Evolutionary conservation across 2,888 invertebrate species (phyloP).

Genomic region (Thumatha senex): DNA sequence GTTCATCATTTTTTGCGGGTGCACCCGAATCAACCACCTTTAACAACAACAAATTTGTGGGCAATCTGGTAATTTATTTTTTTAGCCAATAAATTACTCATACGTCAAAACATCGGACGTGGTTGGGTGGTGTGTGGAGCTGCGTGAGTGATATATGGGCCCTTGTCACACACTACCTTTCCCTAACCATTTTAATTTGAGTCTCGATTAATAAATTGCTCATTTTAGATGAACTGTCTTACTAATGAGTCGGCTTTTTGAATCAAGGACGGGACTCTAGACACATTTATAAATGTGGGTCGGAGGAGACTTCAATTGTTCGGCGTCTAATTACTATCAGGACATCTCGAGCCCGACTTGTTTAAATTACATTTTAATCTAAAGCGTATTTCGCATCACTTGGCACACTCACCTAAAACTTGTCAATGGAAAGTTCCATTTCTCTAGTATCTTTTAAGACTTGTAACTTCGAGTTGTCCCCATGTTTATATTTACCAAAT

Average conservation of each 20-base stretch:
- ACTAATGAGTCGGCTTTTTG: slow-evolving; percentile 51
- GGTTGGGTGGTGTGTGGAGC: slow-evolving; percentile 51
- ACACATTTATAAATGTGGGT: slow-evolving; percentile 18
- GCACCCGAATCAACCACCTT: slow-evolving; percentile 80
- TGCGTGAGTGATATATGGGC: slow-evolving; percentile 75
- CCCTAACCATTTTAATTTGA: slow-evolving; percentile 67
- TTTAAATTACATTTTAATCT: too few relatives aligned
- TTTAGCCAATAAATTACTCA: slow-evolving; percentile 82
- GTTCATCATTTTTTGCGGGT: slow-evolving; percentile 72
- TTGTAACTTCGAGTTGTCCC: too few relatives aligned
- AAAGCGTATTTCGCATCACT: too few relatives aligned
- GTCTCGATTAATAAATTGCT: slow-evolving; percentile 67
- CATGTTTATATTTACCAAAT: too few relatives aligned
- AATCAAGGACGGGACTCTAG: slow-evolving; percentile 23
- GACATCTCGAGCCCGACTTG: too few relatives aligned
- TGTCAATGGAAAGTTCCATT: too few relatives aligned
- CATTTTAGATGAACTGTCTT: slow-evolving; percentile 55
- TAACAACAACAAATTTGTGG: slow-evolving; percentile 77
- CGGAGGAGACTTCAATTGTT: not conserved
- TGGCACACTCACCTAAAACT: too few relatives aligned
- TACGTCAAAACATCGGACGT: slow-evolving; percentile 77
- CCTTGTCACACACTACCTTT: slow-evolving; percentile 73
- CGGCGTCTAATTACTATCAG: not conserved
- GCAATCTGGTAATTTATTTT: slow-evolving; percentile 81
- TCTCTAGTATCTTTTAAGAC: too few relatives aligned